Evolutionary conservation across 2,888 invertebrate species (phyloP), one percentile per base, ranked within the genome.

Genomic region (Apodemia hepburni): DNA sequence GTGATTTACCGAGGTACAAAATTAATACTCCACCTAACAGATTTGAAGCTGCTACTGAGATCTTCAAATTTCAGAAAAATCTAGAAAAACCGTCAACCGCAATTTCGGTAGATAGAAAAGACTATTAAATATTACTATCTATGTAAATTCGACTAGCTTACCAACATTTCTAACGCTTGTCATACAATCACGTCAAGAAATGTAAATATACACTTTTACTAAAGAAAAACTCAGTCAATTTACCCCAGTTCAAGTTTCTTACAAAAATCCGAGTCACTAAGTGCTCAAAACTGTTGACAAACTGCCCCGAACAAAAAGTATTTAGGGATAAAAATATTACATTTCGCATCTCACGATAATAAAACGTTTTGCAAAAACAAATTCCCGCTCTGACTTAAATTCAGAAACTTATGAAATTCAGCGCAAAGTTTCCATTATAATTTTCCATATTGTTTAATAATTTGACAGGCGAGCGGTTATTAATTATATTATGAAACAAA

Each of bases 381-480:
- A 54, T 54, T 54, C 27, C 54, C 22, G 12, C 54, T 29, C 15
- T 15, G 22, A 51, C 1, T 7, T 12, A 27, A 27, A 54, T 54
- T 54, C 54, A 54, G 27, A 54, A 54, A 54, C 54, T 54, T 22
- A n/a, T 17, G 42, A 58, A 65, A 49, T 65, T 61, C 45, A 61
- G 45, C 63, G 51, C 54, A 17, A 65, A 66, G 27, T 66, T 66
- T 60, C 59, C 58, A 29, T 27, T 65, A 63, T 59, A 64, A 67
- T 65, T 60, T 65, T 49, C 42, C 54, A 60, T 65, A 67, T 67
- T 65, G 63, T 65, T 49, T 60, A 29, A 62, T 38, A 54, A 65
- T 66, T 65, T 61, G 60, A 60, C 63, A 58, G 58, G 29, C 60
- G 35, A 47, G 51, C n/a, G n/a, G 11, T 49, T 47, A 61, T 65